These are phyloP conservation scores for Erethizon dorsatum DNA, from an alignment of 2,797 vertebrate species.

Conservation along the genomic window DNA sequence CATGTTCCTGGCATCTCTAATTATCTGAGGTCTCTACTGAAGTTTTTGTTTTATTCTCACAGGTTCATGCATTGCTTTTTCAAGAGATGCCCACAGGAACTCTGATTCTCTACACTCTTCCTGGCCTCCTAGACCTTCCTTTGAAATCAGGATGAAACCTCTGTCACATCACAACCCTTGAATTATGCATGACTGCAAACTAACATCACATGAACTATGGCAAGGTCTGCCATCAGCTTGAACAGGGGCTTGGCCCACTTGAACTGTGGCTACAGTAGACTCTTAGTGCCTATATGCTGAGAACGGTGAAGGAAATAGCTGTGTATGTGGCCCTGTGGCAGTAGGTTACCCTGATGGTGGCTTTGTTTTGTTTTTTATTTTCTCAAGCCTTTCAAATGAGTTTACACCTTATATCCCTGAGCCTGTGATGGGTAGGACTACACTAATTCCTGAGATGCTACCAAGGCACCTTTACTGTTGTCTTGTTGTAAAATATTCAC, in stretches of 20 bases:
- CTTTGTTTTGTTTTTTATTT: not conserved
- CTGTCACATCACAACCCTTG: not conserved
- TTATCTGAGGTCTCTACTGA: not conserved
- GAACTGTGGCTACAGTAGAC: not conserved
- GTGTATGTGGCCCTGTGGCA: not conserved
- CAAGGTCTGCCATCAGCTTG: not conserved
- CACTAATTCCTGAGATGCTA: not conserved
- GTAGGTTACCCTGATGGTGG: not conserved
- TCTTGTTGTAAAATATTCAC: not conserved
- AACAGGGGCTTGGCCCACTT: not conserved
- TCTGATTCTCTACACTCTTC: not conserved
- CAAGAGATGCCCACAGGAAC: not conserved
- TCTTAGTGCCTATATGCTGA: not conserved
- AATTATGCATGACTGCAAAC: not conserved
- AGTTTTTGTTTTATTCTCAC: not conserved
- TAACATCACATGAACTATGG: not conserved
- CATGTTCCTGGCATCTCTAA: not conserved
- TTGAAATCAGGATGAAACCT: not conserved
- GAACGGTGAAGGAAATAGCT: not conserved
- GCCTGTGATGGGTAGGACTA: not conserved
- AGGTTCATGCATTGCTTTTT: not conserved
- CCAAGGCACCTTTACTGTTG: not conserved
- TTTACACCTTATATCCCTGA: not conserved
- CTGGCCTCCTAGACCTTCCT: not conserved
- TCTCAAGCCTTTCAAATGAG: not conserved